Percentiles rank a stretch among this genome's conserved stretches.
These are phyloP conservation scores for Vipera latastei DNA, from an alignment of 2,797 vertebrate genomes.

Conservation along the genomic window DNA sequence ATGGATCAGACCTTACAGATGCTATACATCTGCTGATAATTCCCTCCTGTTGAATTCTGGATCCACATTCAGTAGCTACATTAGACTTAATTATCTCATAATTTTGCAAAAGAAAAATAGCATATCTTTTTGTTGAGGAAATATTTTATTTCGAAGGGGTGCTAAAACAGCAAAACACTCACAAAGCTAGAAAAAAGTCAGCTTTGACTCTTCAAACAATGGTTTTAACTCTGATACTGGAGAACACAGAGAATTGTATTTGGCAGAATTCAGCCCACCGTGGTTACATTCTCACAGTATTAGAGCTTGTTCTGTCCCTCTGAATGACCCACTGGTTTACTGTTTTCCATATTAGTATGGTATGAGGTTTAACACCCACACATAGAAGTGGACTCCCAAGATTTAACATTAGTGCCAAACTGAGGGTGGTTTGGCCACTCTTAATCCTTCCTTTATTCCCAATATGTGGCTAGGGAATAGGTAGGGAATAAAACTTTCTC, in stretches of 20 bases:
- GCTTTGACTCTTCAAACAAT: not conserved
- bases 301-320: not conserved
- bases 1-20: not conserved
- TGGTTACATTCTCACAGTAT: not conserved
- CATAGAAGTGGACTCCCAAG: not conserved
- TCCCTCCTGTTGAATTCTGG: not conserved
- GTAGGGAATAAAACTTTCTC: not conserved
- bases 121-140: not conserved
- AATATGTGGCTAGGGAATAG: not conserved
- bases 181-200: not conserved
- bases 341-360: conserved; percentile 5
- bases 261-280: not conserved
- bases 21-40: not conserved
- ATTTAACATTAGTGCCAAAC: not conserved
- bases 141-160: not conserved
- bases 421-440: not conserved
- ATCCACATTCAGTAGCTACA: not conserved
- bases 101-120: not conserved
- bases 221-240: conserved; percentile 2
- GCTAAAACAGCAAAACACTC: not conserved
- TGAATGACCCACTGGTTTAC: not conserved
- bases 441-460: not conserved
- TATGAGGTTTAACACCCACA: conserved; percentile 2
- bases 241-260: not conserved
- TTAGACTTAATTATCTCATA: not conserved